Base-by-base conservation (phyloP, 2,113 vertebrate species). In the Sorex araneus region DNA sequence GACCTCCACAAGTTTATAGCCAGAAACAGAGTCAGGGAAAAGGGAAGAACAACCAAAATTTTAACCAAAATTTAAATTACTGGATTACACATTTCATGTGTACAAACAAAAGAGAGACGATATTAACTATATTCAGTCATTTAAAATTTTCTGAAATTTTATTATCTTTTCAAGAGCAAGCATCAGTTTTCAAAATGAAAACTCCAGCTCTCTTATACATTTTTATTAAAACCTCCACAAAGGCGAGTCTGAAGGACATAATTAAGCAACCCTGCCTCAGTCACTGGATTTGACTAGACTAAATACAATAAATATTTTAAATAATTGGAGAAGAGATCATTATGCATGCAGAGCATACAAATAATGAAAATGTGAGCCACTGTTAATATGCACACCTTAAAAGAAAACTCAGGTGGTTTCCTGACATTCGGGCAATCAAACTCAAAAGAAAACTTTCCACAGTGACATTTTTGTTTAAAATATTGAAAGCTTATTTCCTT, bases 181-280 rank as follows among this genome's bases (percentile, higher is more conserved):
- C 23, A 60, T 75, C 63, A 78, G n/a, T 84, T 74, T 84, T 80
- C 19, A 84, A 43, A 79, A 90, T 73, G 40, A 78, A 34, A 69
- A 54, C 47, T 43, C 3, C 64, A 89, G 84, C 13, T 32, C 23
- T 25, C 8, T 32, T 9, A 57, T 15, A 67, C n/a, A 27, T 75
- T 15, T 73, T 30, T 84, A 43, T 80, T 80, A 92, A 8, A 78
- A 27, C 12, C 47, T 45, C 30, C 7, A n/a, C 9, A 69, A 70
- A 67, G 60, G 2, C 73, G 11, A 15, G 45, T 66, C 60, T 63
- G 28, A 78, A 23, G 21, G 32, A n/a, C n/a, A 67, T 40, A 77
- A 94, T 78, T 73, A 75, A 66, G 43, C 45, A 84, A 70, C 3
- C 3, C 50, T 77, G 75, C 6, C 47, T 86, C 27, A 10, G 16